Evolutionary conservation across 2,113 vertebrate species (phyloP).

Genomic region (Corydoras sp.): DNA sequence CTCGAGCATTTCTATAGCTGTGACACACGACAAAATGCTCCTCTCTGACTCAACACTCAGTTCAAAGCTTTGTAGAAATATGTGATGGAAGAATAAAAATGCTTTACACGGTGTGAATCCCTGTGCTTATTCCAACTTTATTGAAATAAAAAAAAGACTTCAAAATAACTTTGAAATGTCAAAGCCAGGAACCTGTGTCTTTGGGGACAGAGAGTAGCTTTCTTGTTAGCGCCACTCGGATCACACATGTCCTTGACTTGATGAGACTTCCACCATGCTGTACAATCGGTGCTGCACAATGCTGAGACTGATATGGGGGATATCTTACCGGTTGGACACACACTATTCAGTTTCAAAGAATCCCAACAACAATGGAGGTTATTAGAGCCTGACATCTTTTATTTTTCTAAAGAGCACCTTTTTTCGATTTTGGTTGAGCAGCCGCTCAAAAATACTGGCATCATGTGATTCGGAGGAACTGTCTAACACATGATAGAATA

Average conservation of each 20-base stretch:
- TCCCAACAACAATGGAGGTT: too few species aligned
- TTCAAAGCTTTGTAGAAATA: constrained; percentile 27
- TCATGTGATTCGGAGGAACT: too few species aligned
- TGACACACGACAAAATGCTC: constrained; percentile 8
- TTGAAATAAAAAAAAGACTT: constrained; percentile 26
- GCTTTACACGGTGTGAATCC: constrained; percentile 14
- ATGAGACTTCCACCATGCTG: constrained; percentile 3
- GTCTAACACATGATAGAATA: too few species aligned
- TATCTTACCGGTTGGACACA: constrained; percentile 4
- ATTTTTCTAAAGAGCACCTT: too few species aligned
- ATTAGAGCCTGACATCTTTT: too few species aligned
- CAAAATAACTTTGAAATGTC: constrained; percentile 12
- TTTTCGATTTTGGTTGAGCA: too few species aligned
- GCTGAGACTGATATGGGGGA: constrained; percentile 5
- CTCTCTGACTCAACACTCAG: constrained; percentile 29
- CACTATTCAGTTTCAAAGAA: neutral
- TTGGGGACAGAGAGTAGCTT: neutral
- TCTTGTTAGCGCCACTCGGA: neutral
- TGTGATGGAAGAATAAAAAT: constrained; percentile 9
- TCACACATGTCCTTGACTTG: constrained; percentile 19
- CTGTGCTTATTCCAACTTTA: constrained; percentile 10
- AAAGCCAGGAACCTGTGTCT: constrained; percentile 22
- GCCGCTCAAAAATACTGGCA: too few species aligned
- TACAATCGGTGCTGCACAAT: neutral
- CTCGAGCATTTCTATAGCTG: constrained; percentile 18